Evolutionary conservation across 2,888 invertebrate species (phyloP), one percentile per base, ranked within the genome.

Genomic region (Leucozona laternaria): DNA sequence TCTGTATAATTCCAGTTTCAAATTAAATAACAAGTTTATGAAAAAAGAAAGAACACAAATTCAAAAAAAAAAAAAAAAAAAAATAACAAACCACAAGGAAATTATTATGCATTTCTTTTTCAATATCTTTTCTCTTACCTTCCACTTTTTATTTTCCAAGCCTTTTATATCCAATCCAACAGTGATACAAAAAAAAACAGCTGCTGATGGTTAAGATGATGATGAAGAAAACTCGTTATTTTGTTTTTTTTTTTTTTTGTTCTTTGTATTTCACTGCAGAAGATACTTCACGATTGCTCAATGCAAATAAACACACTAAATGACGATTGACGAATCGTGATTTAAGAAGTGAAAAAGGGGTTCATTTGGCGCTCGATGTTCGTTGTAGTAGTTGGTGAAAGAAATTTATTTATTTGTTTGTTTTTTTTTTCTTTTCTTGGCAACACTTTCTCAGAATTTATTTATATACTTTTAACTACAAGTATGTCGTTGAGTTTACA

Each of bases 401-500:
- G 79, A 80, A 68, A 80, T 78, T 22, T 60, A 40, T 40, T 37
- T 58, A 37, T 60, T 60, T 60, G 28, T 58, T 4, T 28, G 28
- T 57, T 57, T n/a, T 57, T 15, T 37, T 43, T 25, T 62, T 13
- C 34, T 28, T 53, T 68, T 68, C 50, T 60, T 40, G 25, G 48
- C 37, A 79, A 60, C 60, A 48, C 78, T 79, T 80, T 80, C 80
- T 75, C 53, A 68, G 53, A 75, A 68, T 68, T 53, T 34, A 1
- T 62, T 25, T 50, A 13, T 43, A 10, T 43, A 43, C n/a, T 17
- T 45, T n/a, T 45, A 17, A 45, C 45, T 45, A 45, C 17, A 45
- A 48, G 66, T 66, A 50, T 73, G 40, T 73, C 55, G 37, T 6
- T 15, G 57, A 25, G 10, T 64, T 64, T 64, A 64, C 25, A 64